phyloP scores from a whole-genome alignment of 2,888 invertebrate species.

The Acanthoscelides obtectus region DNA sequence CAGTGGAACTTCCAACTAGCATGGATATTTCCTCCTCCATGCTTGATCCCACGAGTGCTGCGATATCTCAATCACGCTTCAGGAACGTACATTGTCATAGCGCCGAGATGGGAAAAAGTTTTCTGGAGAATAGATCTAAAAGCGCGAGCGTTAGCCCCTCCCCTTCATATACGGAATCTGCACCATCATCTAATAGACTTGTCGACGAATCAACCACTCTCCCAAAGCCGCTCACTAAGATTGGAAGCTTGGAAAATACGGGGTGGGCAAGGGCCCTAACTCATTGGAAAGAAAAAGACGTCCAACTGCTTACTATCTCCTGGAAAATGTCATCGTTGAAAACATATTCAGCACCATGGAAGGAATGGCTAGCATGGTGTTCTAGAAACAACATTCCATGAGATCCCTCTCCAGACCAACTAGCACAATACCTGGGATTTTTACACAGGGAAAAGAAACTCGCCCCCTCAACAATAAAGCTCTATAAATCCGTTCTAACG shows the following conservation, averaged over 20 bases:
- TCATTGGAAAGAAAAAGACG: slow-evolving; percentile 22
- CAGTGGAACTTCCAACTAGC: slow-evolving; percentile 18
- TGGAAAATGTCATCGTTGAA: slow-evolving; percentile 18
- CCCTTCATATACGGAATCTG: slow-evolving; percentile 17
- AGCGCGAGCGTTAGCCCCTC: slow-evolving; percentile 29
- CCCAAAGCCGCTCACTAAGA: slow-evolving; percentile 19
- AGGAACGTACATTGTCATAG: slow-evolving; percentile 28
- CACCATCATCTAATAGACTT: slow-evolving; percentile 15
- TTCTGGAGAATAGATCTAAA: slow-evolving; percentile 35
- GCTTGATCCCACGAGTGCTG: slow-evolving; percentile 17
- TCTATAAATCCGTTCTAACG: slow-evolving; percentile 27
- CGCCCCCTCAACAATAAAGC: slow-evolving; percentile 21
- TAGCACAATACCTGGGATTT: slow-evolving; percentile 15
- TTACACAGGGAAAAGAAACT: slow-evolving; percentile 17
- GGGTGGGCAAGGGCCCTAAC: slow-evolving; percentile 22
- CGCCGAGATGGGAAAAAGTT: slow-evolving; percentile 24
- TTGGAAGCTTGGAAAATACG: slow-evolving; percentile 31
- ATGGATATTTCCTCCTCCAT: slow-evolving; percentile 35
- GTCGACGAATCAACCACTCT: not conserved
- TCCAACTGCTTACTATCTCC: slow-evolving; percentile 12
- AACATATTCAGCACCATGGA: slow-evolving; percentile 20
- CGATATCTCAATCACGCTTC: slow-evolving; percentile 24
- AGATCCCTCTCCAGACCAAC: slow-evolving; percentile 8
- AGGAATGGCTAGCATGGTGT: slow-evolving; percentile 12
- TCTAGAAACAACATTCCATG: slow-evolving; percentile 5